Evolutionary conservation across 2,797 vertebrate species (phyloP).

Genomic region (Galaxias olidus): DNA sequence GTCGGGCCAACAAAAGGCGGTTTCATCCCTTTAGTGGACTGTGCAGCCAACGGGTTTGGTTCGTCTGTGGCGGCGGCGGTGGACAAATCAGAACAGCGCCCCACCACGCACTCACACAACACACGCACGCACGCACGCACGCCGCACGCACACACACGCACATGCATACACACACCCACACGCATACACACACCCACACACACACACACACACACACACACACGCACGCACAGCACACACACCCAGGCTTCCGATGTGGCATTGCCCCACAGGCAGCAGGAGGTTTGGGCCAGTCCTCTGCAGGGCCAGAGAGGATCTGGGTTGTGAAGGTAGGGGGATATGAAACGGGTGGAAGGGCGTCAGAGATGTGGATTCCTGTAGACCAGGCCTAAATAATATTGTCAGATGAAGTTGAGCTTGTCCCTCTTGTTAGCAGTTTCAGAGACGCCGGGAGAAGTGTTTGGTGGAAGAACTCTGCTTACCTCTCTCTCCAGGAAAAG

Average conservation of each 20-base stretch:
- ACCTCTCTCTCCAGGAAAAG: constrained; percentile 39
- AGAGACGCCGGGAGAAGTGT: constrained; percentile 37
- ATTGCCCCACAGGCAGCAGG: too few relatives aligned
- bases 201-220: too few relatives aligned
- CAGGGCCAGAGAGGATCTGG: constrained; percentile 36
- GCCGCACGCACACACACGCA: too few relatives aligned
- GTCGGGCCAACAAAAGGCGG: constrained; percentile 54
- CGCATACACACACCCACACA: not conserved
- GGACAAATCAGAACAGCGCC: not conserved
- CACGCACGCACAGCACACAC: too few relatives aligned
- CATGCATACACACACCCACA: too few relatives aligned
- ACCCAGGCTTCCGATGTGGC: not conserved
- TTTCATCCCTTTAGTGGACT: constrained; percentile 49
- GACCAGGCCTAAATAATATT: constrained; percentile 66
- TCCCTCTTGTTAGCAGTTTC: constrained; percentile 42
- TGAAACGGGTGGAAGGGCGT: constrained; percentile 52
- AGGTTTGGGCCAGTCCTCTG: constrained; percentile 20
- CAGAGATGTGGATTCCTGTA: constrained; percentile 60
- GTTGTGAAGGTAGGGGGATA: constrained; percentile 44
- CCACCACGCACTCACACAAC: not conserved
- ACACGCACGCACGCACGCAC: not conserved
- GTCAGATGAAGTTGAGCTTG: constrained; percentile 56
- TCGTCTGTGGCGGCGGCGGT: constrained; percentile 20
- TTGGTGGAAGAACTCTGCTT: constrained; percentile 16
- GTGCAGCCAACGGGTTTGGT: constrained; percentile 42